Conservation (phyloP, 2,113 vertebrate genomes). For the Atrichornis clamosus region DNA sequence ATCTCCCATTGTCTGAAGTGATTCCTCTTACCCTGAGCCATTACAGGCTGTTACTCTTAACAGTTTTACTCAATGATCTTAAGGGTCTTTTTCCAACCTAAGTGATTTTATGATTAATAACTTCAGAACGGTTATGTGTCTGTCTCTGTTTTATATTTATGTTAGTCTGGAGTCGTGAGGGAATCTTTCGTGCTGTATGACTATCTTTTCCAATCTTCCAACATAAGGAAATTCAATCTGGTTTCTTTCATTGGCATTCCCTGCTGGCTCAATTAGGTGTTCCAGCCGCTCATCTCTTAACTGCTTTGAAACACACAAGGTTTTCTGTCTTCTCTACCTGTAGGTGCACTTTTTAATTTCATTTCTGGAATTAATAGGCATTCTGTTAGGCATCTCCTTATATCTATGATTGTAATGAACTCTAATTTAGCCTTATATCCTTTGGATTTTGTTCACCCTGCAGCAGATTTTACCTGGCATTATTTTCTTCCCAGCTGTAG, state of each 20-base stretch:
- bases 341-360: neutral
- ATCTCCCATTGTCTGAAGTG: neutral
- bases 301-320: neutral
- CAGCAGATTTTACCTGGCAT: neutral
- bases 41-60: neutral
- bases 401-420: neutral
- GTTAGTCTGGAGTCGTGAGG: rapidly evolving
- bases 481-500: neutral
- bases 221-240: neutral
- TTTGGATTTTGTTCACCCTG: neutral
- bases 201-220: neutral
- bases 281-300: neutral
- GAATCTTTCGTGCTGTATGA: neutral
- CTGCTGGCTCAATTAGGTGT: neutral
- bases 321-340: neutral
- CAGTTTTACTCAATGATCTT: neutral
- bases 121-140: neutral
- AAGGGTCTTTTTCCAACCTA: neutral
- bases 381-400: neutral
- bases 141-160: neutral
- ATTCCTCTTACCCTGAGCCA: neutral
- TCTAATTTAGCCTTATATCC: neutral
- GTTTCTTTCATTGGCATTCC: neutral
- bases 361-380: neutral
- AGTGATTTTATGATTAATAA: neutral